A percentile compares a stretch with the other conserved stretches of the same genome.
Evolutionary conservation across 1,140 invertebrate genomes (phyloP).

Genomic region (Micrasema minimum): DNA sequence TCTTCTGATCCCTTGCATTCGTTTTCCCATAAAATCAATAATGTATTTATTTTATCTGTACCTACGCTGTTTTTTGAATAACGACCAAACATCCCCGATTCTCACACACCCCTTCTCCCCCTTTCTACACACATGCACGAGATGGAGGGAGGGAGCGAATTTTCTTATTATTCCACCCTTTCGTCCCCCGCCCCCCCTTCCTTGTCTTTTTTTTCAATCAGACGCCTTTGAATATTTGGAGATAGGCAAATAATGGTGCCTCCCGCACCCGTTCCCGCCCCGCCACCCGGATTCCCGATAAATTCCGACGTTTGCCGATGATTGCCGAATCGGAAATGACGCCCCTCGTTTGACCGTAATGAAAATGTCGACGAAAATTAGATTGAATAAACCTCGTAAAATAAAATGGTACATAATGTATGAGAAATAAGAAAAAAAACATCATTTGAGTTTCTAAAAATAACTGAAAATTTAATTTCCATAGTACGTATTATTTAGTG

Average conservation of each 20-base stretch:
- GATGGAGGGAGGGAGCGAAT: conserved; percentile 21
- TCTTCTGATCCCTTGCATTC: too few relatives aligned
- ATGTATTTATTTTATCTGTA: too few relatives aligned
- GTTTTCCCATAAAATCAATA: too few relatives aligned
- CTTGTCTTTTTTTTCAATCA: conserved; percentile 54
- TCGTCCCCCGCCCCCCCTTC: conserved; percentile 21
- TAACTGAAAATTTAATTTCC: too few relatives aligned
- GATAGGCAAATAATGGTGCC: conserved; percentile 53
- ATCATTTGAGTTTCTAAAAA: too few relatives aligned
- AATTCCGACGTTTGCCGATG: conserved; percentile 21
- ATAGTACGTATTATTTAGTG: too few relatives aligned
- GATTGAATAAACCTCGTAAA: too few relatives aligned
- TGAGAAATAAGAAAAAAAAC: too few relatives aligned
- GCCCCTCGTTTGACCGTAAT: conserved; percentile 25
- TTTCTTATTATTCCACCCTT: conserved; percentile 50
- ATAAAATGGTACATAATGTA: too few relatives aligned
- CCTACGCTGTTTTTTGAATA: background rate
- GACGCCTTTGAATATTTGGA: conserved; percentile 55
- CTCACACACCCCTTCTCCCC: conserved; percentile 18
- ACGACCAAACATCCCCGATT: conserved; percentile 26
- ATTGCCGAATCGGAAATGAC: conserved; percentile 17
- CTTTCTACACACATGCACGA: conserved; percentile 30
- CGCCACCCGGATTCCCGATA: conserved; percentile 37
- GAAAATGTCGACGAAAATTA: conserved; percentile 23
- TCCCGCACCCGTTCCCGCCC: conserved; percentile 10